phyloP scores from a whole-genome alignment of 1,140 invertebrate species.

The Palaemon carinicauda region DNA sequence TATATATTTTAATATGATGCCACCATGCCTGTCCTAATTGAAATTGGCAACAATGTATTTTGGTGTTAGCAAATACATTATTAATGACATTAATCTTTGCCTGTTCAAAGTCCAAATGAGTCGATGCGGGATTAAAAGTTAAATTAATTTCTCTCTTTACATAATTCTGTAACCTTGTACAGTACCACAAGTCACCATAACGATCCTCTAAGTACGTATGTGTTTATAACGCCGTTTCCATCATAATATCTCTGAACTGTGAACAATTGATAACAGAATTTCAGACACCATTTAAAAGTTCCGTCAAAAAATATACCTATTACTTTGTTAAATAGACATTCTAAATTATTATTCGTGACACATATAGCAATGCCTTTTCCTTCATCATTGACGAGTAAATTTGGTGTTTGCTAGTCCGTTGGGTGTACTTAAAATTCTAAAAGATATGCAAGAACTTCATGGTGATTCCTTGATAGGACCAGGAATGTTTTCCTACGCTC shows the following conservation, averaged over 20 bases:
- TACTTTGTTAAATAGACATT: neutral
- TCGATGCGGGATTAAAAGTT: neutral
- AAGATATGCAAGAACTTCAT: neutral
- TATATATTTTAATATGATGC: too few species aligned
- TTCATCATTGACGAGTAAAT: neutral
- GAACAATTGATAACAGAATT: neutral
- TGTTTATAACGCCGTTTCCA: neutral
- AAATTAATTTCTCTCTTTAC: neutral
- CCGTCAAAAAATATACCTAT: neutral
- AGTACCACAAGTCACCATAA: neutral
- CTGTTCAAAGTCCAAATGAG: neutral
- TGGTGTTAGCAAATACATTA: neutral
- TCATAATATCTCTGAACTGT: neutral
- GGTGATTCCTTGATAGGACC: neutral
- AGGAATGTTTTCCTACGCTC: neutral
- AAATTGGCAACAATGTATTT: neutral
- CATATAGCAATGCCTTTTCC: neutral
- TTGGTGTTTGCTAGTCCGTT: neutral
- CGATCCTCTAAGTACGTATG: slow-evolving; percentile 5
- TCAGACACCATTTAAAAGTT: neutral
- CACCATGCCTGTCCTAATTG: neutral
- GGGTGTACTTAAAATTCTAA: neutral
- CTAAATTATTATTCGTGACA: neutral
- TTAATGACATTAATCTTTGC: neutral
- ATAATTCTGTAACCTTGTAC: neutral